Evolutionary conservation across 1,140 invertebrate genomes (phyloP).

Genomic region (Leptinotarsa texana): DNA sequence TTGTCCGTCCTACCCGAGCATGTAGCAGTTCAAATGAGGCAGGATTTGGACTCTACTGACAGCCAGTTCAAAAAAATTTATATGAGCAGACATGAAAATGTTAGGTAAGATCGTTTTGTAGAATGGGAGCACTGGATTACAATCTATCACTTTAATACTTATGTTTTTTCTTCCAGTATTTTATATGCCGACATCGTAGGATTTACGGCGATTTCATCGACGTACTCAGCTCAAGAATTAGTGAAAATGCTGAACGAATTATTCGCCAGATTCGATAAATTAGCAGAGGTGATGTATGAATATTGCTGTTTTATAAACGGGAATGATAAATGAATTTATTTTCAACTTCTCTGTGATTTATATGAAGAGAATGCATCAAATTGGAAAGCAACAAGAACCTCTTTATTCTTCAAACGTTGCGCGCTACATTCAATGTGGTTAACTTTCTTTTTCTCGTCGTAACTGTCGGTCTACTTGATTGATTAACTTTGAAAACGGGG

Average conservation of each 20-base stretch:
- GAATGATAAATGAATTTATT: too few relatives aligned
- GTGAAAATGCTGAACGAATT: slow-evolving; percentile 93
- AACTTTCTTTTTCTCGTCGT: too few relatives aligned
- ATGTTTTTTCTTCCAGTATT: slow-evolving; percentile 64
- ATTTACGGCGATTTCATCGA: slow-evolving; percentile 93
- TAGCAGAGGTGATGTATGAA: slow-evolving; percentile 73
- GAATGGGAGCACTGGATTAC: not conserved
- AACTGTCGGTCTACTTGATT: too few relatives aligned
- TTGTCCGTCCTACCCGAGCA: slow-evolving; percentile 93
- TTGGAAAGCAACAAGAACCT: too few relatives aligned
- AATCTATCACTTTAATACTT: not conserved
- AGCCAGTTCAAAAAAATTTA: slow-evolving; percentile 97
- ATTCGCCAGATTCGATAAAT: slow-evolving; percentile 89
- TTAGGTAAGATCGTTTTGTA: slow-evolving; percentile 69
- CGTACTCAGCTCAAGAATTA: slow-evolving; percentile 89
- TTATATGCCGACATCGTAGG: slow-evolving; percentile 91
- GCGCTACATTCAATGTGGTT: too few relatives aligned
- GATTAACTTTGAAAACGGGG: too few relatives aligned
- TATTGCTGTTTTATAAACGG: too few relatives aligned
- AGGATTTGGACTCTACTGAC: slow-evolving; percentile 84
- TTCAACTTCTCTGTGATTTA: too few relatives aligned
- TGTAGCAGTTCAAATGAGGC: slow-evolving; percentile 91
- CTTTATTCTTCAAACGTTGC: too few relatives aligned
- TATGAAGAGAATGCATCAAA: too few relatives aligned
- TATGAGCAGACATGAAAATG: slow-evolving; percentile 95